Conservation (phyloP, 2,888 invertebrate species). For the Aleiodes alternator region DNA sequence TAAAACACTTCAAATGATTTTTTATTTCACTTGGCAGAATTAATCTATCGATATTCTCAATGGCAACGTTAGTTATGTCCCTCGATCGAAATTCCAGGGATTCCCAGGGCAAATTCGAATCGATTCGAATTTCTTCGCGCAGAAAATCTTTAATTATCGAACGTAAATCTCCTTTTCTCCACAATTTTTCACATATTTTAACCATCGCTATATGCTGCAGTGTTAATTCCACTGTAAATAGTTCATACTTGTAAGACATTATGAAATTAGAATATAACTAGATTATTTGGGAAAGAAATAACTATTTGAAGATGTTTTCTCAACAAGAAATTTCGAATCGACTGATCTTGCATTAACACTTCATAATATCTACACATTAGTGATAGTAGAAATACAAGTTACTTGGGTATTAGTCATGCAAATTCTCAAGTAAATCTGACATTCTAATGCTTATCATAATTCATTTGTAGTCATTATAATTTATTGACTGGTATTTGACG, state of each 20-base stretch:
- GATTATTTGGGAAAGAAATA: not conserved
- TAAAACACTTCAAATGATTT: not conserved
- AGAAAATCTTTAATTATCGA: not conserved
- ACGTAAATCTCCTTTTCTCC: not conserved
- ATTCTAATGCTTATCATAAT: too few species aligned
- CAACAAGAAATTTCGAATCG: not conserved
- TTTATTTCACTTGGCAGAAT: not conserved
- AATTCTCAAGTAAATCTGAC: too few species aligned
- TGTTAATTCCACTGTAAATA: conserved; percentile 3
- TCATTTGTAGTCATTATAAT: too few species aligned
- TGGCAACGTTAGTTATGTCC: not conserved
- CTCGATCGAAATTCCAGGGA: not conserved
- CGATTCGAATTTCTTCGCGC: not conserved
- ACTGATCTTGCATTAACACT: too few species aligned
- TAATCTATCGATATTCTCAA: not conserved
- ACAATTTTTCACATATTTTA: not conserved
- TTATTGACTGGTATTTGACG: too few species aligned
- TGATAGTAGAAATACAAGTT: too few species aligned
- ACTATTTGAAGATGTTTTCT: not conserved
- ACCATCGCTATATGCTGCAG: not conserved
- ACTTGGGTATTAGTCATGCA: too few species aligned
- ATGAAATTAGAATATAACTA: not conserved
- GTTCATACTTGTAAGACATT: not conserved
- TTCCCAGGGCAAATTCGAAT: not conserved
- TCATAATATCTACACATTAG: too few species aligned